These are phyloP conservation scores for Lithobates sylvaticus DNA, from an alignment of 2,797 vertebrate species.

Conservation along the genomic window DNA sequence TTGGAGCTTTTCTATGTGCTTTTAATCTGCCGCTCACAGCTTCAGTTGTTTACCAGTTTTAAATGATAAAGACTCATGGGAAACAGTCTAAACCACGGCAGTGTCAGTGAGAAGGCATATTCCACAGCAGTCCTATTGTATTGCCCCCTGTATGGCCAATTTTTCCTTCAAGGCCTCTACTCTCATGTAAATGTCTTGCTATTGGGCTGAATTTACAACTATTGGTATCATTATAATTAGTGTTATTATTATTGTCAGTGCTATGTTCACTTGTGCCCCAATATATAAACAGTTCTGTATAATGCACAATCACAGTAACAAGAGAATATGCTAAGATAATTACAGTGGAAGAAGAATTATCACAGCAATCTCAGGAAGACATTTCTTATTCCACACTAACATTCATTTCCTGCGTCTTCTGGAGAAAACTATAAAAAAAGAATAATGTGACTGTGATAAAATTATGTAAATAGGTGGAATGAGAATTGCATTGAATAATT, in stretches of 20 bases:
- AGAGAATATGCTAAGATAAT: background rate
- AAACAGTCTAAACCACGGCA: too few species aligned
- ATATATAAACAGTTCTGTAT: background rate
- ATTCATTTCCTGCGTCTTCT: conserved; percentile 29
- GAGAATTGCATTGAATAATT: conserved; percentile 32
- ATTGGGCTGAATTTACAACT: background rate
- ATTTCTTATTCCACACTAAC: conserved; percentile 12
- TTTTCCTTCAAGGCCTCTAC: background rate
- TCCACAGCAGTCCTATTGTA: too few species aligned
- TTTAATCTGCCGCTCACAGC: too few species aligned
- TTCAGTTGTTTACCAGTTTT: too few species aligned
- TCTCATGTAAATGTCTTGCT: background rate
- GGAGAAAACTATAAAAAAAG: conserved; percentile 27
- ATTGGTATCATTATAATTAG: background rate
- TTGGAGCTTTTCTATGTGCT: too few species aligned
- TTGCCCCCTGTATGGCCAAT: background rate
- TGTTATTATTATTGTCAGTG: background rate
- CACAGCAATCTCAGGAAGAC: conserved; percentile 9
- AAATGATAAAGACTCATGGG: too few species aligned
- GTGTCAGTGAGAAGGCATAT: background rate
- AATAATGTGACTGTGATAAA: conserved; percentile 42
- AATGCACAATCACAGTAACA: background rate
- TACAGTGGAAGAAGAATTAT: conserved; percentile 23
- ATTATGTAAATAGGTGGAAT: conserved; percentile 46
- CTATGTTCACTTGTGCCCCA: background rate